Base-by-base conservation (phyloP, 2,888 invertebrate genomes). In the Horisme vitalbata region DNA sequence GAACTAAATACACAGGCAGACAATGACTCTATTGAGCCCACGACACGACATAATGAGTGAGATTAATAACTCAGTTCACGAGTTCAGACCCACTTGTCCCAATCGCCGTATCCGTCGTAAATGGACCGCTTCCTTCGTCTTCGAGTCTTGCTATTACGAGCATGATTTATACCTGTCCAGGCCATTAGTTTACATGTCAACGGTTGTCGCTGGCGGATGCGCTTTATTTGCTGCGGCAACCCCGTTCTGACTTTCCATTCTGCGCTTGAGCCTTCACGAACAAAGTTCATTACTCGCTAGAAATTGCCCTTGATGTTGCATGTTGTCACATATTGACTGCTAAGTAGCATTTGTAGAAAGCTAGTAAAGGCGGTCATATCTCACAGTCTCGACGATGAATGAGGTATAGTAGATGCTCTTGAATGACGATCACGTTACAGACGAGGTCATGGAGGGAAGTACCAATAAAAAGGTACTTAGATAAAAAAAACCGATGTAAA, bases 91-190 rank as follows among this genome's bases (percentile, higher is more conserved):
- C 74, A 81, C 75, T 81, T 79, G 79, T 76, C 72, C 79, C 83
- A 83, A 77, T 83, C 75, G 78, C 71, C 76, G 75, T 86, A 84
- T 87, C 88, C 87, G 88, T 81, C 74, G 85, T 83, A 88, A 89
- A 89, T 88, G 79, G 80, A 53, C 83, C 69, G 78, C 71, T 87
- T 89, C 88, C 89, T 87, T 63, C 76, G 71, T 83, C 83, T 82
- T 80, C 70, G 65, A 68, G 68, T 36, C 52, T 74, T 65, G 75
- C 80, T 75, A 80, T 84, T 85, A 83, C 78, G 61, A 74, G 69
- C 75, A 86, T 87, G 86, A 88, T 87, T 87, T 87, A 88, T 88
- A 87, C 86, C 86, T 87, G 87, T 71, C 72, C 71, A 68, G 35
- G 78, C 76, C 86, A 84, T 88, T 86, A 84, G 79, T 82, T 79